phyloP scores from a whole-genome alignment of 2,113 vertebrate species.

The Abramis brama region DNA sequence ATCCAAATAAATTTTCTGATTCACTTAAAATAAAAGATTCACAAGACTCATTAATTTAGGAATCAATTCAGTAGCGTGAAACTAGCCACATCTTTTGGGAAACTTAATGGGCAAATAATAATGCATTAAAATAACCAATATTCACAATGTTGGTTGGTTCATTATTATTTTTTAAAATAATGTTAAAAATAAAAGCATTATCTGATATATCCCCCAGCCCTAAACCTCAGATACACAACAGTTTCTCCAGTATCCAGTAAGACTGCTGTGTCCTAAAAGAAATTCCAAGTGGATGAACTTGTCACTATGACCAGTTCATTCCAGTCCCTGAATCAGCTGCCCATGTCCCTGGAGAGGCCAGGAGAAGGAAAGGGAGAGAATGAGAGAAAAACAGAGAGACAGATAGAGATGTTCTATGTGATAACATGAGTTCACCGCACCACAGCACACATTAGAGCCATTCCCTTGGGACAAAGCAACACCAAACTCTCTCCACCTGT shows the following conservation, averaged over 20 bases:
- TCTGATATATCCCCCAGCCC: not conserved
- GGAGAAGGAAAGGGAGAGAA: not conserved
- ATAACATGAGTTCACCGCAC: not conserved
- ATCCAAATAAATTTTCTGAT: not conserved
- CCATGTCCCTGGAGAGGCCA: conserved; percentile 8
- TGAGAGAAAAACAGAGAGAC: not conserved
- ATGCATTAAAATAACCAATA: not conserved
- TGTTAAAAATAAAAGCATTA: not conserved
- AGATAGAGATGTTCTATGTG: conserved; percentile 24
- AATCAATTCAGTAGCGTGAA: not conserved
- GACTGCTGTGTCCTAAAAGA: not conserved
- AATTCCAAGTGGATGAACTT: conserved; percentile 25
- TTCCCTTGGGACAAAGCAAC: conserved; percentile 4
- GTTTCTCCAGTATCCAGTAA: not conserved
- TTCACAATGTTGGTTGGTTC: not conserved
- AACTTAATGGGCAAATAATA: not conserved
- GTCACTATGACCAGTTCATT: not conserved
- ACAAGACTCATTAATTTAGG: not conserved
- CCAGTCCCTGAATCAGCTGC: not conserved
- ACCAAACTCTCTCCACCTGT: conserved; percentile 18
- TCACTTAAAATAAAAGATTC: not conserved
- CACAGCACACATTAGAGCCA: not conserved
- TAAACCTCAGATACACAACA: not conserved
- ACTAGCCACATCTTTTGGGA: not conserved
- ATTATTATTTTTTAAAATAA: not conserved